Conservation (phyloP, 1,140 invertebrate genomes). For the Helicoverpa armigera region DNA sequence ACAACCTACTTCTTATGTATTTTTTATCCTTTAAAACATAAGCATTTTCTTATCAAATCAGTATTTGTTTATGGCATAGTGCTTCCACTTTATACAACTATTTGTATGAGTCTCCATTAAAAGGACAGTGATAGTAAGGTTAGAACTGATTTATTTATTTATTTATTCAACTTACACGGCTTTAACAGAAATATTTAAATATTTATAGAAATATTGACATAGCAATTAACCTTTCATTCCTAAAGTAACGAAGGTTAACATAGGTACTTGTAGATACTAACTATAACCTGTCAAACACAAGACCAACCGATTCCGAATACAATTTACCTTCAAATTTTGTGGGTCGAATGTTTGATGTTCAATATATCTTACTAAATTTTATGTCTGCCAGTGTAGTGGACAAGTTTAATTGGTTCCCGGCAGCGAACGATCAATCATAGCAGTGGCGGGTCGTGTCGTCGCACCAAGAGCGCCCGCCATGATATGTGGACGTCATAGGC, state of each 20-base stretch:
- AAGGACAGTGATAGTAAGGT: neutral
- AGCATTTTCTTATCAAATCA: no score
- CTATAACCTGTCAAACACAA: slow-evolving; percentile 19
- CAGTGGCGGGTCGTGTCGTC: slow-evolving; percentile 58
- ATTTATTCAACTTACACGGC: no score
- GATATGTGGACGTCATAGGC: slow-evolving; percentile 21
- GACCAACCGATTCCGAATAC: neutral
- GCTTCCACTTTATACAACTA: no score
- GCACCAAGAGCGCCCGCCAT: slow-evolving; percentile 40
- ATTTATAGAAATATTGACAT: slow-evolving; percentile 12
- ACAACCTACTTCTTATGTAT: no score
- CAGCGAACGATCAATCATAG: slow-evolving; percentile 68
- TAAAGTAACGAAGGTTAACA: neutral
- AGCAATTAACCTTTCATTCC: neutral
- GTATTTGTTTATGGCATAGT: no score
- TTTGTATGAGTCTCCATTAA: neutral
- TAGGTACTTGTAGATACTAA: neutral
- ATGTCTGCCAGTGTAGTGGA: slow-evolving; percentile 69
- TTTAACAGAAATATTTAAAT: no score
- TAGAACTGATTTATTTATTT: no score
- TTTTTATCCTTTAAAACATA: no score
- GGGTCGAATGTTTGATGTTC: slow-evolving; percentile 51
- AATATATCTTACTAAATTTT: slow-evolving; percentile 71
- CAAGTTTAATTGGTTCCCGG: slow-evolving; percentile 76
- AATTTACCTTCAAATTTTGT: slow-evolving; percentile 41